Evolutionary conservation across 2,888 invertebrate genomes (phyloP).

Genomic region (Trachelus troglodyta): DNA sequence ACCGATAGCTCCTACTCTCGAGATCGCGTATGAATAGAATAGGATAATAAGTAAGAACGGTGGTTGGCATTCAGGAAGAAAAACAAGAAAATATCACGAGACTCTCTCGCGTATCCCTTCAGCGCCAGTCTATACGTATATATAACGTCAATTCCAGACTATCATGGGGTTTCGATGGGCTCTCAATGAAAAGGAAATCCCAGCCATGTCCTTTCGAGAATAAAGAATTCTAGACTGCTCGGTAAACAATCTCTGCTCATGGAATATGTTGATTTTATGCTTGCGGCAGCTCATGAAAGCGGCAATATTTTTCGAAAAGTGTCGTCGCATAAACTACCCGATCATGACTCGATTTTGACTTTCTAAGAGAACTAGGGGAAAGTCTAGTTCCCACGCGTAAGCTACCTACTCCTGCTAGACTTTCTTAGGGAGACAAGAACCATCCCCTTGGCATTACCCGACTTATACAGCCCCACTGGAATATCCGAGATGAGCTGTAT

Average conservation of each 20-base stretch:
- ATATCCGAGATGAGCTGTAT: not conserved
- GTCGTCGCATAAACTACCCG: constrained; percentile 30
- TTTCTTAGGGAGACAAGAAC: not conserved
- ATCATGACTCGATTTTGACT: constrained; percentile 36
- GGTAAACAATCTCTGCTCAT: not conserved
- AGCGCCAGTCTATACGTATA: not conserved
- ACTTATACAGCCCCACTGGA: not conserved
- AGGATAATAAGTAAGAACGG: not conserved
- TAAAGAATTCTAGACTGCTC: not conserved
- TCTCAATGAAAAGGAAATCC: constrained; percentile 3
- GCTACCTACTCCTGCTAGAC: not conserved
- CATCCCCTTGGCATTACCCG: not conserved
- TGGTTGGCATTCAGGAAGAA: not conserved
- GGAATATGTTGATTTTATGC: constrained; percentile 35
- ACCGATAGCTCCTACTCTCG: not conserved
- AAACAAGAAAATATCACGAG: not conserved
- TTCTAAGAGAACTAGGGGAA: constrained; percentile 14
- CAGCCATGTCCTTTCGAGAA: not conserved
- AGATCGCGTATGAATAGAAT: not conserved
- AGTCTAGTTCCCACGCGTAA: not conserved
- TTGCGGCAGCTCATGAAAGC: constrained; percentile 13
- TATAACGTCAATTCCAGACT: not conserved
- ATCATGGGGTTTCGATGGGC: not conserved
- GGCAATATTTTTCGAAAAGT: constrained; percentile 34
- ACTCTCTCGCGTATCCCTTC: not conserved